Percentiles rank a stretch among this genome's conserved stretches.
phyloP scores from a whole-genome alignment of 2,113 vertebrate genomes.

The Sebastes schlegelii region DNA sequence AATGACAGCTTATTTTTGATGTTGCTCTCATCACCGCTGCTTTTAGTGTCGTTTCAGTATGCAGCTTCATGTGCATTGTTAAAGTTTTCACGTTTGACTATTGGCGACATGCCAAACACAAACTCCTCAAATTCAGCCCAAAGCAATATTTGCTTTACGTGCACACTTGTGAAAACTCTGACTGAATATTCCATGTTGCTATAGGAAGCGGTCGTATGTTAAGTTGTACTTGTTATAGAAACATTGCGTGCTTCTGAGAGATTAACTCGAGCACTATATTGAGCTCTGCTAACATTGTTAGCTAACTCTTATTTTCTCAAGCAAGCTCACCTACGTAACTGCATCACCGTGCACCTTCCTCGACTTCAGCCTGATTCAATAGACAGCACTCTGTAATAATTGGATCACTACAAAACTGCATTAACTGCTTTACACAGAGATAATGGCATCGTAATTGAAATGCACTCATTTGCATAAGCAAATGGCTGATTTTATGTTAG shows the following conservation, averaged over 20 bases:
- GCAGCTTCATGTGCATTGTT: not conserved
- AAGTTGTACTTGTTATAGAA: not conserved
- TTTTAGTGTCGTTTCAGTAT: not conserved
- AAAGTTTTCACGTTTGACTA: not conserved
- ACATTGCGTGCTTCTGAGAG: not conserved
- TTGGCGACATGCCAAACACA: not conserved
- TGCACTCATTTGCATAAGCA: conserved; percentile 59
- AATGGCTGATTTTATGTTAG: conserved; percentile 53
- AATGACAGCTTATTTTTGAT: not conserved
- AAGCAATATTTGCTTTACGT: not conserved
- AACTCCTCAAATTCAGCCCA: not conserved
- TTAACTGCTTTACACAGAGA: conserved; percentile 52
- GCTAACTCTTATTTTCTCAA: not conserved
- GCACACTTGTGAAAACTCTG: not conserved
- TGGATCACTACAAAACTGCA: conserved; percentile 63
- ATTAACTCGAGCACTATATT: not conserved
- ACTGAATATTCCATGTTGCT: not conserved
- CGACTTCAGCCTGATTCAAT: conserved; percentile 46
- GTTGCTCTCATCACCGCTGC: not conserved
- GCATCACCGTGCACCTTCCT: conserved; percentile 43
- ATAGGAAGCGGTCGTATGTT: no score
- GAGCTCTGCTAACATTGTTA: not conserved
- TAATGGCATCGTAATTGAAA: conserved; percentile 65
- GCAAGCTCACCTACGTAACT: not conserved
- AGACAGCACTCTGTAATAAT: conserved; percentile 60